Base-by-base conservation (phyloP, 1,140 invertebrate genomes). In the Formica selysi region DNA sequence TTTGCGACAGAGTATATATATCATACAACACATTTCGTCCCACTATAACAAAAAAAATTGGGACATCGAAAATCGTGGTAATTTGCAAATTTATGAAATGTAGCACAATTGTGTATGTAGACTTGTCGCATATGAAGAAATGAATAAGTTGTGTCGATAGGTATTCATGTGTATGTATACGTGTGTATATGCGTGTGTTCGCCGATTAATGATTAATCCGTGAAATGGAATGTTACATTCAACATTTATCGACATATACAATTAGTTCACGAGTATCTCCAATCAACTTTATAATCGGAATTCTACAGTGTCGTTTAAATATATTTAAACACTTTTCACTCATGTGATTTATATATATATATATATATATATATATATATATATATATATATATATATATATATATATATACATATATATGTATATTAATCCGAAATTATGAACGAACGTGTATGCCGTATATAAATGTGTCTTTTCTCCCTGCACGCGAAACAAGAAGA, bases 221-320 rank as follows among this genome's bases (percentile, higher is more conserved):
- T 84, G 38, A 62, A 83, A 29, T 89, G 78, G 54, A 86, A 87
- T 78, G 78, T 90, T 67, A 89, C 68, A 78, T 83, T 85, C 87
- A 83, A 74, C 68, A 83, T 73, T 74, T 73, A 83, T 83, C 68
- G 68, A 83, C 54, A 74, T 51, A 59, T 83, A 83, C 68, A 83
- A 83, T 83, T 83, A 73, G 19, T 32, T 83, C 44, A 48, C 29
- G 38, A 83, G 16, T 54, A 22, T 68, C 26, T 83, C 38, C 51
- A 81, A 73, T 81, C 78, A 32, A 65, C 16, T 44, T 71, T 71
- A 57, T 29, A 81, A 44, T 81, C 79, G 13, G 36, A 83, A 22
- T 16, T 8, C 8, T 76, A 32, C 26, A 81, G n/a, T 38, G 32
- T 70, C 44, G 11, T 59, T 38, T 71, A 54, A 32, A 79, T 67